Percentiles rank a stretch among this genome's conserved stretches.
Conservation (phyloP, 2,113 vertebrate species). For the Chaetura pelagica region DNA sequence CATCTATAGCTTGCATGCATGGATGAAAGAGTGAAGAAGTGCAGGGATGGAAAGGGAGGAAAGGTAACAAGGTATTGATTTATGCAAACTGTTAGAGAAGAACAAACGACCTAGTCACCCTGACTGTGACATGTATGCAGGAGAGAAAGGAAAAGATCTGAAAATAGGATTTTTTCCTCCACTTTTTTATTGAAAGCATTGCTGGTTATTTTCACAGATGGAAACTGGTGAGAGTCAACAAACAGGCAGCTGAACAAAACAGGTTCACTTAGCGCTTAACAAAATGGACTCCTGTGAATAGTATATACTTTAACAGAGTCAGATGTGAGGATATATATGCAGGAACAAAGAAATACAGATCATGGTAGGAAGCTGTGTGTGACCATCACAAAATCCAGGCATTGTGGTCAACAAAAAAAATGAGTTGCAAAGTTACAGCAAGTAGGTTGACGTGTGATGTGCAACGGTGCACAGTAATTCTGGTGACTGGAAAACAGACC, state of each 20-base stretch:
- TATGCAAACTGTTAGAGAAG: neutral
- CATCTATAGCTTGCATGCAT: neutral
- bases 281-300: neutral
- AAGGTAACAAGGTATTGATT: neutral
- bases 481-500: neutral
- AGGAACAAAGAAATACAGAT: neutral
- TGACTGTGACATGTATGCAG: neutral
- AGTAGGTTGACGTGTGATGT: neutral
- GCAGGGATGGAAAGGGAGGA: neutral
- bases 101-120: neutral
- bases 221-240: neutral
- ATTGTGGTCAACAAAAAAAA: neutral
- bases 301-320: fast-evolving
- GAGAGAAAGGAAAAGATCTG: neutral
- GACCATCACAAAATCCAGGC: neutral
- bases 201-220: neutral
- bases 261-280: neutral
- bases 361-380: neutral
- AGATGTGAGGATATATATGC: neutral
- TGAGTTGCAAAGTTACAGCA: neutral
- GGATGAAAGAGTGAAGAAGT: neutral
- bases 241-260: neutral
- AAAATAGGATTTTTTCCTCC: neutral
- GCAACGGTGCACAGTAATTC: neutral
- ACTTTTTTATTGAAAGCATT: neutral